A percentile compares a stretch with the other conserved stretches of the same genome.
phyloP scores from a whole-genome alignment of 2,113 vertebrate species.

The Chrysemys picta region DNA sequence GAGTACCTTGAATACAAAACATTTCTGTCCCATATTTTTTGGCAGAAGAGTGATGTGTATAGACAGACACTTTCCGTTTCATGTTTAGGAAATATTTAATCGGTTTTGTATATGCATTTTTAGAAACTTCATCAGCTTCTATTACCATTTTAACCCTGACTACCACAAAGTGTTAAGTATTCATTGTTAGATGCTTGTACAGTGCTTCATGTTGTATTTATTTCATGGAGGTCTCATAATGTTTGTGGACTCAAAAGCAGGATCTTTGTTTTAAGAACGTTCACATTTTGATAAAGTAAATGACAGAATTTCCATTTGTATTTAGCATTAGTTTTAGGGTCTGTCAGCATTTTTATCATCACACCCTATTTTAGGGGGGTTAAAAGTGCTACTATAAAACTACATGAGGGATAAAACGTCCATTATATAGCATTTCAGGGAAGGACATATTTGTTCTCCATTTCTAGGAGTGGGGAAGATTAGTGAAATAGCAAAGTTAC shows the following conservation, averaged over 20 bases:
- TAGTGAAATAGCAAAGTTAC: background rate
- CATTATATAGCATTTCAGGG: background rate
- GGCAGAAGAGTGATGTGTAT: conserved; percentile 72
- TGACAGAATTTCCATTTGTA: background rate
- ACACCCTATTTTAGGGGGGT: background rate
- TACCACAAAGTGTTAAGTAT: conserved; percentile 69
- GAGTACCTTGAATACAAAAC: conserved; percentile 75
- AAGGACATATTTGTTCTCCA: background rate
- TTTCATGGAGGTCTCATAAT: conserved; percentile 72
- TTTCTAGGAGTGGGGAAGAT: background rate
- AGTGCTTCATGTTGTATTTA: conserved; percentile 65
- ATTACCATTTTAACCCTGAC: conserved; percentile 68
- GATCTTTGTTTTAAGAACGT: background rate
- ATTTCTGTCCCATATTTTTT: conserved; percentile 73
- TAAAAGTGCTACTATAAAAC: background rate
- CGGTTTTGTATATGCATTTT: conserved; percentile 75
- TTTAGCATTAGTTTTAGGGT: background rate
- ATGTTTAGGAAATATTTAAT: conserved; percentile 75
- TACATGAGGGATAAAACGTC: background rate
- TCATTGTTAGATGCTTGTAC: conserved; percentile 69
- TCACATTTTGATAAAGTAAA: background rate
- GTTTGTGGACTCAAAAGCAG: conserved; percentile 59
- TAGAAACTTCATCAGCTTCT: conserved; percentile 71
- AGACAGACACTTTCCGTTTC: conserved; percentile 63
- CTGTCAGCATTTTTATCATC: background rate